Conservation (phyloP, 2,888 invertebrate species). For the Resseliella maxima region DNA sequence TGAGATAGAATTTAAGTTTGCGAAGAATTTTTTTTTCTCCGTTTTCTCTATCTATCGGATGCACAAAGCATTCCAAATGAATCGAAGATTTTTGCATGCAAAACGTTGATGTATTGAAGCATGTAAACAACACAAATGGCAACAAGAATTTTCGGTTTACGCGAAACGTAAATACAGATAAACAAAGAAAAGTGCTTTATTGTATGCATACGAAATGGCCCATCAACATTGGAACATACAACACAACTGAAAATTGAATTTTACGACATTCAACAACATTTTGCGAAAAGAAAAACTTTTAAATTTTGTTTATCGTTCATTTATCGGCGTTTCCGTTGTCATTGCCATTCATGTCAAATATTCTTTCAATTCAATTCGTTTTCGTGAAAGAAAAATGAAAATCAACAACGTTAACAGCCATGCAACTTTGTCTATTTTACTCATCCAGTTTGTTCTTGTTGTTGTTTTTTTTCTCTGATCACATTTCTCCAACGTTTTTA, state of each 20-base stretch:
- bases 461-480: too few species aligned
- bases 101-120: not conserved
- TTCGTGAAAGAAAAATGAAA: not conserved
- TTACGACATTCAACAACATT: not conserved
- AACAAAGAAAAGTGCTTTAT: not conserved
- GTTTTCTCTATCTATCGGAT: not conserved
- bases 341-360: not conserved
- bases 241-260: conserved; percentile 10
- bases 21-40: not conserved
- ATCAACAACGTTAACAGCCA: not conserved
- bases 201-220: conserved; percentile 38
- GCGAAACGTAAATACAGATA: conserved; percentile 19
- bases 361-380: not conserved
- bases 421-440: not conserved
- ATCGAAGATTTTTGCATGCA: not conserved
- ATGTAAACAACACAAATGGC: conserved; percentile 23
- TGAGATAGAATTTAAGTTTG: conserved; percentile 17
- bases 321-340: conserved; percentile 12
- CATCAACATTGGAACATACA: not conserved
- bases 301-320: conserved; percentile 23
- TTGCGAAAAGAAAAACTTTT: not conserved
- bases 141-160: not conserved
- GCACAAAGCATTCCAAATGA: not conserved
- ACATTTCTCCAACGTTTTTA: too few species aligned
- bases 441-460: not conserved